These are phyloP conservation scores for Passer domesticus DNA, from an alignment of 2,113 vertebrate genomes.

Conservation along the genomic window DNA sequence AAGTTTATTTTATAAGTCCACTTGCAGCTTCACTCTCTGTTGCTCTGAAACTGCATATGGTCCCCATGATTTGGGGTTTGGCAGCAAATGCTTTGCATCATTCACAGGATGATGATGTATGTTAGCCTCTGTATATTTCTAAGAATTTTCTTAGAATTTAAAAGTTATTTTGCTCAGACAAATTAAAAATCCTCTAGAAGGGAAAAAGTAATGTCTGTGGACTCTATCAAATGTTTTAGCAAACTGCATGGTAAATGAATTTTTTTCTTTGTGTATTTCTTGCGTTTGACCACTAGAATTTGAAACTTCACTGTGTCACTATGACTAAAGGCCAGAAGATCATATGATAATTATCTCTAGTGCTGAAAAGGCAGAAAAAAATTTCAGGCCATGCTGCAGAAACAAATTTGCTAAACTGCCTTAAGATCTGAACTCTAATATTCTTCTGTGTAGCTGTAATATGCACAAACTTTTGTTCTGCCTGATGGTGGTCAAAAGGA, in stretches of 20 bases:
- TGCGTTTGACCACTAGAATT: not conserved
- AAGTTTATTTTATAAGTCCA: not conserved
- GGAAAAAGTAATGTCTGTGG: not conserved
- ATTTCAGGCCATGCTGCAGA: not conserved
- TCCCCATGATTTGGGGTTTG: slow-evolving; percentile 24
- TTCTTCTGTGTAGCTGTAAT: not conserved
- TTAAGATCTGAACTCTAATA: not conserved
- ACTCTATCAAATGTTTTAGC: not conserved
- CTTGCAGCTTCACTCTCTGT: not conserved
- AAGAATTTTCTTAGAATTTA: not conserved
- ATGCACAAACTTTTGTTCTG: not conserved
- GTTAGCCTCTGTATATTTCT: not conserved
- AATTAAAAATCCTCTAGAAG: not conserved
- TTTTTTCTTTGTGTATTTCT: not conserved
- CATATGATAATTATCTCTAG: not conserved
- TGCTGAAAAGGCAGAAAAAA: not conserved
- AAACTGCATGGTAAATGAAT: not conserved
- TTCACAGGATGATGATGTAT: not conserved
- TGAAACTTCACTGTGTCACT: not conserved
- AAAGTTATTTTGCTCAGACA: not conserved
- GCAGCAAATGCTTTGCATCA: not conserved
- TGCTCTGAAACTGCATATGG: not conserved
- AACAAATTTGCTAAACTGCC: not conserved
- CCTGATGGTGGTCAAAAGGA: not conserved
- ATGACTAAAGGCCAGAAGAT: not conserved